Percentiles rank a stretch among this genome's conserved stretches.
phyloP scores from a whole-genome alignment of 2,888 invertebrate genomes.

The Seira sanloemensis region DNA sequence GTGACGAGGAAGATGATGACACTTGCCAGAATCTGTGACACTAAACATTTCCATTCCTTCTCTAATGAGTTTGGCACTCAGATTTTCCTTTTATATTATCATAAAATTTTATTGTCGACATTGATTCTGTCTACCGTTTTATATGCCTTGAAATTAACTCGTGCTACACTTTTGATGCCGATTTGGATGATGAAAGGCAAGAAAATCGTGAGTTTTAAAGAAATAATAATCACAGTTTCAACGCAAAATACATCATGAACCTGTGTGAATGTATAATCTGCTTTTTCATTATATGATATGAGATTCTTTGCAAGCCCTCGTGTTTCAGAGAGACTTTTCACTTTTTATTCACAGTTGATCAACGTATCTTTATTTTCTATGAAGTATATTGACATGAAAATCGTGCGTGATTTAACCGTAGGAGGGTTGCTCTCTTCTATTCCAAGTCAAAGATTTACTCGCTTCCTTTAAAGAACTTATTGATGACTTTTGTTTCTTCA shows the following conservation, averaged over 20 bases:
- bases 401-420: constrained; percentile 72
- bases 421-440: constrained; percentile 41
- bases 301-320: background rate
- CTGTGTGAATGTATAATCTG: background rate
- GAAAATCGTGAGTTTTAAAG: constrained; percentile 13
- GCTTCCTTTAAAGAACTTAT: no score
- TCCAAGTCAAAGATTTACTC: background rate
- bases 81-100: constrained; percentile 2
- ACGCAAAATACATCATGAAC: no score
- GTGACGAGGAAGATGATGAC: constrained; percentile 52
- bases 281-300: background rate
- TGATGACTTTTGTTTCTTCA: no score
- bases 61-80: constrained; percentile 49
- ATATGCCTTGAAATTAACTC: constrained; percentile 1
- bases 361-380: background rate
- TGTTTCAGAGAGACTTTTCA: background rate
- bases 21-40: constrained; percentile 65
- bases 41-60: constrained; percentile 11
- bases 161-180: background rate
- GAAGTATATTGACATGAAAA: constrained; percentile 69
- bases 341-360: background rate
- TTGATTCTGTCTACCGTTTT: constrained; percentile 25
- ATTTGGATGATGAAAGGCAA: background rate
- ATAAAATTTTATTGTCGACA: background rate
- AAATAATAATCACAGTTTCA: background rate